A percentile compares a stretch with the other conserved stretches of the same genome.
phyloP scores from a whole-genome alignment of 2,113 vertebrate genomes.

The Amphilophus citrinellus region DNA sequence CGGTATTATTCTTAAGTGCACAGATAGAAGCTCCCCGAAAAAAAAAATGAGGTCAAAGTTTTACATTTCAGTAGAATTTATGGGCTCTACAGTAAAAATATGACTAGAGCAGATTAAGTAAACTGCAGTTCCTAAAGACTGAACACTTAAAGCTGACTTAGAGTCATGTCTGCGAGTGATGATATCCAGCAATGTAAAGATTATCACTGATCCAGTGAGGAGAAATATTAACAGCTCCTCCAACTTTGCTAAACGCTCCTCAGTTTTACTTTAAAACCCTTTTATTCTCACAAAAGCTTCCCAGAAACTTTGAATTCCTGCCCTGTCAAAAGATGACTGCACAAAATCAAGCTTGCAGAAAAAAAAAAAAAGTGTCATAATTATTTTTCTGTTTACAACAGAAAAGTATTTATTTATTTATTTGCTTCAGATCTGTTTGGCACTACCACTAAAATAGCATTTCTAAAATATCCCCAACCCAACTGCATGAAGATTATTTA shows the following conservation, averaged over 20 bases:
- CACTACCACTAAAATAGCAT: slow-evolving; percentile 66
- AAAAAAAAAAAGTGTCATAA: slow-evolving; percentile 56
- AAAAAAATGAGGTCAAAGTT: slow-evolving; percentile 45
- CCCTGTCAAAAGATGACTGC: slow-evolving; percentile 58
- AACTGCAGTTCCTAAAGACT: slow-evolving; percentile 36
- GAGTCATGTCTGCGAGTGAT: slow-evolving; percentile 39
- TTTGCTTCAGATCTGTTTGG: slow-evolving; percentile 67
- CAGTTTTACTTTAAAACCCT: slow-evolving; percentile 49
- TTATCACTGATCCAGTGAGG: slow-evolving; percentile 47
- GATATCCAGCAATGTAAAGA: slow-evolving; percentile 46
- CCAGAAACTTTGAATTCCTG: slow-evolving; percentile 54
- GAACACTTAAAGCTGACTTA: slow-evolving; percentile 48
- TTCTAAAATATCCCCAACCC: slow-evolving; percentile 70
- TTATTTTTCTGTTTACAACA: slow-evolving; percentile 62
- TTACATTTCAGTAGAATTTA: slow-evolving; percentile 50
- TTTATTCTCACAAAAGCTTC: slow-evolving; percentile 58
- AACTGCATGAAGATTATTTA: slow-evolving; percentile 69
- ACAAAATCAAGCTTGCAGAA: slow-evolving; percentile 57
- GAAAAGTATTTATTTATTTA: slow-evolving; percentile 48
- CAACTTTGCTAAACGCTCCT: slow-evolving; percentile 62
- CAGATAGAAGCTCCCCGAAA: slow-evolving; percentile 32
- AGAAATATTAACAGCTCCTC: slow-evolving; percentile 45
- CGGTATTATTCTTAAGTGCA: slow-evolving; percentile 62
- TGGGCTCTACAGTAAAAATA: slow-evolving; percentile 30
- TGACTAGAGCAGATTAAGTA: slow-evolving; percentile 43